Conservation (phyloP, 2,797 vertebrate species). For the Coregonus suidteri region DNA sequence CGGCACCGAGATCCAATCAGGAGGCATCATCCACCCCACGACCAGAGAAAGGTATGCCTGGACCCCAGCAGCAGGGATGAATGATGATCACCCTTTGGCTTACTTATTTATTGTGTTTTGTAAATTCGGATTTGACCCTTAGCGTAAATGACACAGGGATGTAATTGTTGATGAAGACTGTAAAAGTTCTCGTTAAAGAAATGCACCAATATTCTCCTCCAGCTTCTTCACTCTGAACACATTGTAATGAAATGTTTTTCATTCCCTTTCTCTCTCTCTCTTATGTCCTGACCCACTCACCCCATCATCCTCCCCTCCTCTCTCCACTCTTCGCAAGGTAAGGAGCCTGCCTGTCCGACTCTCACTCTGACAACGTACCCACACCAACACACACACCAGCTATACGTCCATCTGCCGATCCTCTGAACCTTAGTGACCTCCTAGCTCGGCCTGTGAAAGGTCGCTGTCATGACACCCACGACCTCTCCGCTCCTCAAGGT, state of each 20-base stretch:
- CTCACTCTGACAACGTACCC: conserved; percentile 61
- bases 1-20: conserved; percentile 61
- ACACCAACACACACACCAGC: conserved; percentile 43
- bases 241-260: conserved; percentile 94
- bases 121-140: no score
- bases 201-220: neutral
- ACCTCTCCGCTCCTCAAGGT: neutral
- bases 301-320: neutral
- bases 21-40: conserved; percentile 26
- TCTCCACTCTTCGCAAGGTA: conserved; percentile 88
- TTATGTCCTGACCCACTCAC: neutral
- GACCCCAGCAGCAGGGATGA: neutral
- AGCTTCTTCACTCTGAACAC: neutral
- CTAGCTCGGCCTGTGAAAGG: conserved; percentile 54
- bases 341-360: conserved; percentile 87
- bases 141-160: no score
- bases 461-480: conserved; percentile 33
- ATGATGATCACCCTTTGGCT: no score
- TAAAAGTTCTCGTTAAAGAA: no score
- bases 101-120: no score
- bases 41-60: conserved; percentile 66
- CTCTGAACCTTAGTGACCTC: conserved; percentile 60
- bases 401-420: conserved; percentile 34
- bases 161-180: no score
- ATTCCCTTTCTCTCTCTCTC: conserved; percentile 50